These are phyloP conservation scores for Emydura subglobosa DNA, from an alignment of 2,113 vertebrate species.

Conservation along the genomic window DNA sequence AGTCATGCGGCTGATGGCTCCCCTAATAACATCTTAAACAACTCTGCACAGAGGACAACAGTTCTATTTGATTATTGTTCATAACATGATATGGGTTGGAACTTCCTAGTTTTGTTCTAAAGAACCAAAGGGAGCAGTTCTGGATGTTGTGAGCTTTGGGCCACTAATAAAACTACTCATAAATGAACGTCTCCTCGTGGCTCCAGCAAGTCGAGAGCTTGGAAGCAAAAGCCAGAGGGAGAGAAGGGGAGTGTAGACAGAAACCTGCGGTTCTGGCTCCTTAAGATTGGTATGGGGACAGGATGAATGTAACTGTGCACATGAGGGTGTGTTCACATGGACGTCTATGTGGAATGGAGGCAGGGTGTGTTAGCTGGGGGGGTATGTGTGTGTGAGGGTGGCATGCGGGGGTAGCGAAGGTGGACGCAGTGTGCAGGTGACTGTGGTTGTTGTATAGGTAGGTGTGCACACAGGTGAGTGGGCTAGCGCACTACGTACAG, in stretches of 20 bases:
- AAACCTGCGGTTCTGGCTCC: neutral
- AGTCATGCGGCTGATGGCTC: slow-evolving; percentile 6
- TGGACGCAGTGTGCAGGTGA: neutral
- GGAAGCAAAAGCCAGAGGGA: neutral
- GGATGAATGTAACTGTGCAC: accelerated
- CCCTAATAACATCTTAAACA: slow-evolving; percentile 32
- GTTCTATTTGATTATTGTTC: slow-evolving; percentile 33
- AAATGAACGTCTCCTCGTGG: neutral
- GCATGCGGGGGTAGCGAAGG: neutral
- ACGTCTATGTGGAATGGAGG: neutral
- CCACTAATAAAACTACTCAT: neutral
- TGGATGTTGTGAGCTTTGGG: neutral
- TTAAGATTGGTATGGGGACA: neutral
- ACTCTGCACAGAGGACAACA: slow-evolving; percentile 5
- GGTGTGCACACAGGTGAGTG: neutral
- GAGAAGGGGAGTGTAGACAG: neutral
- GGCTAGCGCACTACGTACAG: no score
- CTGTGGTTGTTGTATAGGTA: accelerated
- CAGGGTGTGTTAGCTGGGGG: no score
- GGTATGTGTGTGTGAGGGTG: neutral
- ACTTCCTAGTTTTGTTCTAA: slow-evolving; percentile 16
- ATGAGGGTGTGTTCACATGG: neutral
- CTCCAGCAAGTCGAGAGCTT: neutral
- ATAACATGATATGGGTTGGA: slow-evolving; percentile 67
- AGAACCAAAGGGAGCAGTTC: slow-evolving; percentile 17